These are phyloP conservation scores for Zenarchopterus dispar DNA, from an alignment of 2,797 vertebrate genomes.

Conservation along the genomic window DNA sequence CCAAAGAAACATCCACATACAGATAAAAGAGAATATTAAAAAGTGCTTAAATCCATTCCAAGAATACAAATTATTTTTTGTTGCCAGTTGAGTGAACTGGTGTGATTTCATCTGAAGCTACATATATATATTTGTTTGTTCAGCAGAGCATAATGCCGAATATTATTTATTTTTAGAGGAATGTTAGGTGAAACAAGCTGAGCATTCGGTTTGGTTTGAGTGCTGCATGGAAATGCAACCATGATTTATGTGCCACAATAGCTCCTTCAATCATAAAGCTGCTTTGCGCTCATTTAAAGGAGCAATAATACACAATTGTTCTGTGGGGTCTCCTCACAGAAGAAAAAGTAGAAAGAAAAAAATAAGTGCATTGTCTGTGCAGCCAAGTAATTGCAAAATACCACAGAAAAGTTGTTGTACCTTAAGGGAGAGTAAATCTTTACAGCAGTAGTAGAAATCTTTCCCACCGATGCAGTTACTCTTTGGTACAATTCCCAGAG, in stretches of 20 bases:
- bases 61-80: slow-evolving; percentile 2
- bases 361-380: background rate
- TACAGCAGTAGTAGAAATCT: background rate
- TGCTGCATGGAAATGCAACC: too few relatives aligned
- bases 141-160: background rate
- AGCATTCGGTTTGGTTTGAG: slow-evolving; percentile 1
- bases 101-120: slow-evolving; percentile 7
- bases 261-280: too few relatives aligned
- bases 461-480: background rate
- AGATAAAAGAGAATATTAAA: slow-evolving; percentile 20
- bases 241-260: too few relatives aligned
- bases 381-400: slow-evolving; percentile 2
- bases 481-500: too few relatives aligned
- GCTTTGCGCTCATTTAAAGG: slow-evolving; percentile 8
- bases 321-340: background rate
- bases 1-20: slow-evolving; percentile 2
- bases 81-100: slow-evolving; percentile 15
- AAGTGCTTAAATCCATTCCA: slow-evolving; percentile 12
- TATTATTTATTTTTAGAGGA: slow-evolving; percentile 19
- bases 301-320: background rate
- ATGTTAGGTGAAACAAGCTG: background rate
- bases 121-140: slow-evolving; percentile 11
- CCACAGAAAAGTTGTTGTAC: background rate
- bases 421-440: background rate
- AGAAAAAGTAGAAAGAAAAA: background rate